A percentile compares a stretch with the other conserved stretches of the same genome.
phyloP scores from a whole-genome alignment of 2,888 invertebrate species.

The Philereme transversata region DNA sequence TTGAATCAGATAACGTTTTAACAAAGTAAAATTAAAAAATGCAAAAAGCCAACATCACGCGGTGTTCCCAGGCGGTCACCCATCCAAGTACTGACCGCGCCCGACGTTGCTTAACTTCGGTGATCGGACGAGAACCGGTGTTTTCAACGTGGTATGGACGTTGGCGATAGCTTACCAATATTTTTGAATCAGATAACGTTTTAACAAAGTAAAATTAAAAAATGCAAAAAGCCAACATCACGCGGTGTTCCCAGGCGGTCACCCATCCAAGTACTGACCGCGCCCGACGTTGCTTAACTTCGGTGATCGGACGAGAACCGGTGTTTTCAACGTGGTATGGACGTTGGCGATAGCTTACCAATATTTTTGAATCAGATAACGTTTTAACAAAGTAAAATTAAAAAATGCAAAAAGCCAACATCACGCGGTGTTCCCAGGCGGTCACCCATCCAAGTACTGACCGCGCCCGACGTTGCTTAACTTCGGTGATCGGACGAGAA shows the following conservation, averaged over 20 bases:
- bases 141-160: constrained; percentile 42
- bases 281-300: constrained; percentile 72
- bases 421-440: constrained; percentile 71
- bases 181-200: too few species aligned
- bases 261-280: constrained; percentile 66
- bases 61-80: constrained; percentile 70
- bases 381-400: too few species aligned
- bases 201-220: background rate
- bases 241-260: constrained; percentile 69
- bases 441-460: constrained; percentile 77
- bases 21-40: background rate
- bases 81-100: constrained; percentile 68
- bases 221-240: constrained; percentile 52
- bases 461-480: constrained; percentile 73
- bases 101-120: constrained; percentile 77
- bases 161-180: constrained; percentile 19
- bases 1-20: too few species aligned
- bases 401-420: constrained; percentile 30
- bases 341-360: too few species aligned
- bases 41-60: constrained; percentile 56
- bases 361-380: too few species aligned
- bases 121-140: constrained; percentile 75
- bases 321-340: constrained; percentile 69
- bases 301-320: constrained; percentile 78
- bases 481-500: constrained; percentile 71